Base-by-base conservation (phyloP, 2,888 invertebrate genomes). In the Sphecodes monilicornis region DNA sequence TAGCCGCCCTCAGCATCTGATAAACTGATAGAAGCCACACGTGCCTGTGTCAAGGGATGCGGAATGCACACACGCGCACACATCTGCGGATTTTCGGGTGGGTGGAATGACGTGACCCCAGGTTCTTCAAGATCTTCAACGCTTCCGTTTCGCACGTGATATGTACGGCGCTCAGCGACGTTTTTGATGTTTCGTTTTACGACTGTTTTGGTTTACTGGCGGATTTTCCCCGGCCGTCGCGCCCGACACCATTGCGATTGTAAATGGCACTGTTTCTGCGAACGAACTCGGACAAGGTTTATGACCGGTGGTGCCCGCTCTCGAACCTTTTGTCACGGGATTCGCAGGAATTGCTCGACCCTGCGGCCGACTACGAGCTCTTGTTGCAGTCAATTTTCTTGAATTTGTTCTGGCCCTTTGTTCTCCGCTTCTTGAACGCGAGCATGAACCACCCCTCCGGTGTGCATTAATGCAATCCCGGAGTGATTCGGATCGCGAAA, bases 1-100 rank as follows among this genome's bases (percentile, higher is more conserved):
- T 90, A 75, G 79, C 72, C 80, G 82, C 90, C 88, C 85, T 83
- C 90, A 86, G 90, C 89, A 91, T 92, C 93, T 93, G 94, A 94
- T 94, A 94, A 94, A 93, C 94, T 93, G 94, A 94, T 93, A 94
- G 93, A 89, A 92, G 91, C 85, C 90, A 93, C 92, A 91, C 92
- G 91, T 89, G 85, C 83, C 86, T 71, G 85, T 54, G 76, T 76
- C 76, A 39, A 60, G n/a, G 69, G 54, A 60, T 76, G 70, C 13
- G 70, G 73, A 66, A 77, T 26, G 54, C 64, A 68, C 22, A 0
- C 36, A 5, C 36, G n/a, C n/a, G n/a, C 50, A n/a, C 54, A n/a
- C 11, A n/a, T n/a, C n/a, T 11, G 11, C 54, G 11, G 1, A 54
- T 84, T 83, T 75, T 78, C 66, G 82, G 86, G 77, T 76, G 86